Evolutionary conservation across 2,797 vertebrate species (phyloP), one percentile per base, ranked within the genome.

Genomic region (Heliangelus exortis): DNA sequence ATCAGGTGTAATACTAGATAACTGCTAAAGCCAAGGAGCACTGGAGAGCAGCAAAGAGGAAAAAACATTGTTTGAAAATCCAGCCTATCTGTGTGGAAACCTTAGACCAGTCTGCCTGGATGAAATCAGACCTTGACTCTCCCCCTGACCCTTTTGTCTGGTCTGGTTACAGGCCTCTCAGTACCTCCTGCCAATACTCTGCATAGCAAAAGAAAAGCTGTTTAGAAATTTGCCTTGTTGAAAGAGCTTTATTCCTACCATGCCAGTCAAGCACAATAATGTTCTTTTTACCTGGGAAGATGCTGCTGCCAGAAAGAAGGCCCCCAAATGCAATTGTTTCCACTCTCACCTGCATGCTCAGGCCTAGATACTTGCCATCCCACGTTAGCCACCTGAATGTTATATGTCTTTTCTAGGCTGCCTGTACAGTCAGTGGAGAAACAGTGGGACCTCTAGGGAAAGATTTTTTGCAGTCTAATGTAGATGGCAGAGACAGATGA

Each of bases 41-140:
- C 57, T 80, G 82, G 50, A 87, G 50, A 96, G 50, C 65, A 92
- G 63, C 1, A 8, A 81, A 92, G 63, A 91, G 82, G 53, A 39
- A 91, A 82, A 81, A 94, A 83, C 45, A 25, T 19, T 89, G 89
- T 90, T 93, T 94, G 80, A 90, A 94, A 94, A 95, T 87, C 87
- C 74, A 79, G 71, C 45, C 83, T 93, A 59, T 92, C 80, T 92
- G 48, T 51, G 76, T 76, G 82, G 90, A 96, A 97, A 96, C 74
- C 72, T 65, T 95, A 96, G 93, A 94, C 76, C 48, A 74, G 36
- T 55, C 65, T 90, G 69, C 47, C 21, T 65, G 62, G 68, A 68
- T 96, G 92, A 95, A 96, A 97, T 82, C 68, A 78, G 86, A 94
- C 89, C 86, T 89, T 74, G 69, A 71, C 48, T 85, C 68, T 94